Conservation (phyloP, 2,797 vertebrate genomes). For the Cynopterus sphinx region DNA sequence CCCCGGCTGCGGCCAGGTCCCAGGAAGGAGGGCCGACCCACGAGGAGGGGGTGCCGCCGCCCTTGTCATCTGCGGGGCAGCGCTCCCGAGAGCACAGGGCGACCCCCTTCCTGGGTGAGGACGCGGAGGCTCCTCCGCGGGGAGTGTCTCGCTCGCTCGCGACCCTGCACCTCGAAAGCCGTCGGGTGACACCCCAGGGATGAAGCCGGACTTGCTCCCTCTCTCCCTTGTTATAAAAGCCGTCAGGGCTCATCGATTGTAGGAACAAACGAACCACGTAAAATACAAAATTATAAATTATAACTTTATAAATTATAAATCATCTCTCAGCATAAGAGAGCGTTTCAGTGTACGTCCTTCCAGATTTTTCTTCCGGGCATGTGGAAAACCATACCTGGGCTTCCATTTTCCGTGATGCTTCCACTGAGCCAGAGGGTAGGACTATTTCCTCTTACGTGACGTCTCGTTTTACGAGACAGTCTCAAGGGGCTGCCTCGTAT, state of each 20-base stretch:
- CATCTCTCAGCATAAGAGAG: background rate
- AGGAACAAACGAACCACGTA: background rate
- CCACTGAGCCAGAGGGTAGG: background rate
- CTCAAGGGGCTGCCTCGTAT: background rate
- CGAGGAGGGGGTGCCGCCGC: fast-evolving
- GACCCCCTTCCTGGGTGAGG: background rate
- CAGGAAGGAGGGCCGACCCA: background rate
- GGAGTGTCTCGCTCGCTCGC: background rate
- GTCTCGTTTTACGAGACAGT: background rate
- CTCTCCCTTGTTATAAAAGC: background rate
- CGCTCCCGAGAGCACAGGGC: background rate
- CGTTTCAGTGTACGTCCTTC: background rate
- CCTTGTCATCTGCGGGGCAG: fast-evolving
- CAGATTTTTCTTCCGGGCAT: background rate
- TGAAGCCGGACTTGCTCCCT: background rate
- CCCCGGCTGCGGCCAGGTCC: background rate
- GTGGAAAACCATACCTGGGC: background rate
- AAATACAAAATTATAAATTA: background rate
- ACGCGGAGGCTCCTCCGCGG: fast-evolving
- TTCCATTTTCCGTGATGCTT: background rate
- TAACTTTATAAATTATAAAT: background rate
- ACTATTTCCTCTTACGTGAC: background rate
- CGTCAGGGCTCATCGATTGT: fast-evolving
- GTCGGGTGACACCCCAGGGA: background rate
- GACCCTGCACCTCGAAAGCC: background rate